These are phyloP conservation scores for Cephalotes varians DNA, from an alignment of 2,888 invertebrate species.

Conservation along the genomic window DNA sequence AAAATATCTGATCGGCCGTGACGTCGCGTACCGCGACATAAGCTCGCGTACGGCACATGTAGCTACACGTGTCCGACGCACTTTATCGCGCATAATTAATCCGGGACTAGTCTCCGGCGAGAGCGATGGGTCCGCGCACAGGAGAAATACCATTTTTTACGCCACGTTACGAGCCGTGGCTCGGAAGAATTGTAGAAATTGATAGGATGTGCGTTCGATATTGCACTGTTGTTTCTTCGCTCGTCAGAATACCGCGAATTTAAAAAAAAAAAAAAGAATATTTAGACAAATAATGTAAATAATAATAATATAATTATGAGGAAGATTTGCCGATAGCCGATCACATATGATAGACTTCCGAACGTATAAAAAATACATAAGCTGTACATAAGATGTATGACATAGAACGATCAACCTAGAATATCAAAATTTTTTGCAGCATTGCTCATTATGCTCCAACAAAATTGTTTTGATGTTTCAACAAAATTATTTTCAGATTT, in stretches of 20 bases:
- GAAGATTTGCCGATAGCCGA: too few relatives aligned
- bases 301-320: too few relatives aligned
- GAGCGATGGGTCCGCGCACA: conserved; percentile 69
- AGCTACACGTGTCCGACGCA: conserved; percentile 81
- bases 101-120: conserved; percentile 67
- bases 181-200: not conserved
- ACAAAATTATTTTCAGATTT: too few relatives aligned
- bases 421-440: too few relatives aligned
- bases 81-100: conserved; percentile 80
- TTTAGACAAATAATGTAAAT: not conserved
- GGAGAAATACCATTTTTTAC: conserved; percentile 48
- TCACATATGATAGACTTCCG: too few relatives aligned
- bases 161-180: not conserved
- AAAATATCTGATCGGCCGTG: conserved; percentile 76
- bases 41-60: conserved; percentile 71
- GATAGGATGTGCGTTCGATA: not conserved
- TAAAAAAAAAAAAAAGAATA: not conserved
- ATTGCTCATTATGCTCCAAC: too few relatives aligned
- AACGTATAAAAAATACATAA: too few relatives aligned
- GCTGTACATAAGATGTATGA: too few relatives aligned
- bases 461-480: too few relatives aligned
- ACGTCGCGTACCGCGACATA: conserved; percentile 71
- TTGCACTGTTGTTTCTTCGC: too few relatives aligned
- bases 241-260: not conserved
- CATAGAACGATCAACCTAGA: too few relatives aligned